A percentile compares a stretch with the other conserved stretches of the same genome.
phyloP scores from a whole-genome alignment of 37 sponge, comb jelly and placozoan genomes.

The Spongilla lacustris region DNA sequence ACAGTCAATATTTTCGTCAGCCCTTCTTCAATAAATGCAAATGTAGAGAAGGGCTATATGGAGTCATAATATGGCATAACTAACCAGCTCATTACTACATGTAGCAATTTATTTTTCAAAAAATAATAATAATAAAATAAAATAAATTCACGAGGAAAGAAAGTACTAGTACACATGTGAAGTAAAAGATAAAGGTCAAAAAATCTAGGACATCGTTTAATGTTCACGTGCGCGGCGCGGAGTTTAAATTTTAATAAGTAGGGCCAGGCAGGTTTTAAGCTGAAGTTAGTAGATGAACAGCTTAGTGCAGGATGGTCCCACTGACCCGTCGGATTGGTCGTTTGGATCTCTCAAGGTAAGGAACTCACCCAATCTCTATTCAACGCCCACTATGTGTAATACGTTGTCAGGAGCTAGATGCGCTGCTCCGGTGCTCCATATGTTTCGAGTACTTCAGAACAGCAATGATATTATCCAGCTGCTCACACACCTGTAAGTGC shows the following conservation, averaged over 20 bases:
- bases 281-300: not conserved
- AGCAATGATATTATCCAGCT: constrained; percentile 43
- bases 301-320: not conserved
- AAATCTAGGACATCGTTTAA: too few species aligned
- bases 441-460: constrained; percentile 59
- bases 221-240: not conserved
- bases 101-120: too few species aligned
- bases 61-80: too few species aligned
- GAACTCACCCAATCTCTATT: not conserved
- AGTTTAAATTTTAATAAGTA: not conserved
- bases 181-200: too few species aligned
- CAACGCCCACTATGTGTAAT: not conserved
- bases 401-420: constrained; percentile 40
- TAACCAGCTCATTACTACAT: too few species aligned
- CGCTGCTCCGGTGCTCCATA: constrained; percentile 51
- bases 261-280: not conserved
- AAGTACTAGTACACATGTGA: too few species aligned
- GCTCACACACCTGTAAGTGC: constrained; percentile 62
- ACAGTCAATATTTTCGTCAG: too few species aligned
- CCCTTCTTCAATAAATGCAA: too few species aligned
- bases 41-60: too few species aligned
- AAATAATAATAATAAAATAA: too few species aligned
- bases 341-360: not conserved
- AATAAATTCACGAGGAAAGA: too few species aligned
- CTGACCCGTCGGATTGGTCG: not conserved